Conservation (phyloP, 2,797 vertebrate species). For the Erpetoichthys calabaricus region DNA sequence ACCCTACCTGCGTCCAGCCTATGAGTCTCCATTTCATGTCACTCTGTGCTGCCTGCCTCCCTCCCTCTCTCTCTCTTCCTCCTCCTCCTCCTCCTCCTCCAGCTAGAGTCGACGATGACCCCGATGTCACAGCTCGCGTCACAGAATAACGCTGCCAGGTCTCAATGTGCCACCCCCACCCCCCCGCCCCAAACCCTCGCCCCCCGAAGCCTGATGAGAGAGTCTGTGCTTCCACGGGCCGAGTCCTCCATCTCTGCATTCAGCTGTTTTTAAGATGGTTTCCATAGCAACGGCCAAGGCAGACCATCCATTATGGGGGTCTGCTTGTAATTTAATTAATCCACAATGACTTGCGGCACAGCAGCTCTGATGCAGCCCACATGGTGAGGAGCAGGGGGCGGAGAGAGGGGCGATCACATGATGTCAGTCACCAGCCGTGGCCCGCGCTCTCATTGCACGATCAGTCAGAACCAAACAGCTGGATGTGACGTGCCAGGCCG, state of each 20-base stretch:
- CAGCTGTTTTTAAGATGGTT: conserved; percentile 19
- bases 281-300: conserved; percentile 21
- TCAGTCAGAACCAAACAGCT: not conserved
- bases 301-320: conserved; percentile 24
- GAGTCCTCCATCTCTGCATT: not conserved
- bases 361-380: not conserved
- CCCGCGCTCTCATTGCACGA: conserved; percentile 5
- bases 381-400: too few relatives aligned
- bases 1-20: too few relatives aligned
- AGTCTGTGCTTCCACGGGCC: too few relatives aligned
- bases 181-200: too few relatives aligned
- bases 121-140: too few relatives aligned
- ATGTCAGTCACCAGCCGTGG: conserved; percentile 5
- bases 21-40: too few relatives aligned
- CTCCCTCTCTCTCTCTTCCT: not conserved
- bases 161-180: too few relatives aligned
- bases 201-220: too few relatives aligned
- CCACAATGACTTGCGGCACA: conserved; percentile 14
- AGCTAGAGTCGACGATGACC: too few relatives aligned
- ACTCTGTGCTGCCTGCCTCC: too few relatives aligned
- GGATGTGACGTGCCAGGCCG: too few relatives aligned
- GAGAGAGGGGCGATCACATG: not conserved
- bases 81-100: not conserved
- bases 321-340: conserved; percentile 31
- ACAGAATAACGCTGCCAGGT: too few relatives aligned